These are phyloP conservation scores for Eudasyphora cyanicolor DNA, from an alignment of 2,888 invertebrate species.

Conservation along the genomic window DNA sequence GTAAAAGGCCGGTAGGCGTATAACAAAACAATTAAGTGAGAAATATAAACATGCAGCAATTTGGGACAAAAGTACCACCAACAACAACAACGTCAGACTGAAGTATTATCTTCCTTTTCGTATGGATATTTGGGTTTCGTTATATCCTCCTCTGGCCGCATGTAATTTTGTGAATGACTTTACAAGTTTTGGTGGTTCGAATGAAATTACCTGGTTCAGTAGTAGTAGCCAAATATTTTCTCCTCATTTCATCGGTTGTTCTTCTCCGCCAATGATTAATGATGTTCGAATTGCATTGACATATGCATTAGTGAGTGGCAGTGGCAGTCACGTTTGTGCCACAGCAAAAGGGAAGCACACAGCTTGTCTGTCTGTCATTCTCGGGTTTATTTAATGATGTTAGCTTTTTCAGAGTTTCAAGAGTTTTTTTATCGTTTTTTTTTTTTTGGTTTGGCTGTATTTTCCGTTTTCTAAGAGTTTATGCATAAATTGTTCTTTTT, in stretches of 20 bases:
- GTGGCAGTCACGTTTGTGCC: not conserved
- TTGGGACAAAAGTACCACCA: not conserved
- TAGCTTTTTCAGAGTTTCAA: conserved; percentile 1
- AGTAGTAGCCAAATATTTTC: not conserved
- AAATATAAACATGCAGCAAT: conserved; percentile 73
- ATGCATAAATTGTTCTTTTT: conserved; percentile 14
- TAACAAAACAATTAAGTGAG: conserved; percentile 78
- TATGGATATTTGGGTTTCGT: not conserved
- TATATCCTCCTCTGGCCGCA: not conserved
- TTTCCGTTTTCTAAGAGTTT: not conserved
- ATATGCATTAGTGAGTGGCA: conserved; percentile 45
- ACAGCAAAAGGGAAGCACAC: conserved; percentile 31
- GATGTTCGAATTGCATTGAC: conserved; percentile 53
- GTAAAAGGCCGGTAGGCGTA: conserved; percentile 71
- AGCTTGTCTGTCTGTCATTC: conserved; percentile 42
- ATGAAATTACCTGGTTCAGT: conserved; percentile 27
- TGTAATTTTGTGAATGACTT: conserved; percentile 52
- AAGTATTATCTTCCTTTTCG: not conserved
- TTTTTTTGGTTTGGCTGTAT: not conserved
- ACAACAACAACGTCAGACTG: not conserved
- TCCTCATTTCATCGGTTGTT: not conserved
- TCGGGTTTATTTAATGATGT: conserved; percentile 41
- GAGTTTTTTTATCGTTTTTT: conserved; percentile 3
- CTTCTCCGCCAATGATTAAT: conserved; percentile 55
- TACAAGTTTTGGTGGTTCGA: conserved; percentile 40